Base-by-base conservation (phyloP, 2,113 vertebrate genomes). In the Poeciliopsis retropinna region DNA sequence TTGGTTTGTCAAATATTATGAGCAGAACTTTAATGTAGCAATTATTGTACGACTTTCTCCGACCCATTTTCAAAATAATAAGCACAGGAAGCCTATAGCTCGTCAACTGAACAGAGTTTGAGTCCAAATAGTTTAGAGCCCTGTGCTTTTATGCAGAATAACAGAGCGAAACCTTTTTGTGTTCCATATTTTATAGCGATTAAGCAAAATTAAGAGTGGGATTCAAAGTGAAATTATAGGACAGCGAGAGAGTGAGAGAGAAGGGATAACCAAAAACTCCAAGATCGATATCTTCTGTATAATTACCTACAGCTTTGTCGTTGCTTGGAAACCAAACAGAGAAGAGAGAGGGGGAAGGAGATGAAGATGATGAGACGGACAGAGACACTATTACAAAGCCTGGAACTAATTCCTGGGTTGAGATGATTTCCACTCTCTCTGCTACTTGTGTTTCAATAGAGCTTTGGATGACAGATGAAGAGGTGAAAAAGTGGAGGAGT, bases 271-370 rank as follows among this genome's bases (percentile, higher is more conserved):
- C 54, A 78, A 80, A 87, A 88, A 69, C 32, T 28, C 19, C 19
- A 34, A 85, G 88, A 91, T 91, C 78, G 71, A 82, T 90, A 90
- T 91, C 87, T 54, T 73, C 66, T 4, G 70, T 80, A 82, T 91
- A 89, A 91, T 93, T 91, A 90, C 75, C 73, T 65, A 74, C 73
- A 85, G 92, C 91, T 91, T 91, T 76, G 69, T 73, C 39, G 92
- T 93, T 93, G 88, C 90, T 85, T 85, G 84, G 91, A 83, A 66
- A 91, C 87, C 60, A 78, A 65, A 73, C 15, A 68, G 76, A 76
- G 64, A 87, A n/a, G 68, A 81, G 67, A 76, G 63, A 75, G 64
- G 73, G 34, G 25, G n/a, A 14, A 44, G 39, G 60, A 61, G 60
- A 28, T 5, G 27, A 54, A 17, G 63, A 67, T 41, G 57, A 73